Base-by-base conservation (phyloP, 2,888 invertebrate genomes). In the Rhagophthalmus giganteus region DNA sequence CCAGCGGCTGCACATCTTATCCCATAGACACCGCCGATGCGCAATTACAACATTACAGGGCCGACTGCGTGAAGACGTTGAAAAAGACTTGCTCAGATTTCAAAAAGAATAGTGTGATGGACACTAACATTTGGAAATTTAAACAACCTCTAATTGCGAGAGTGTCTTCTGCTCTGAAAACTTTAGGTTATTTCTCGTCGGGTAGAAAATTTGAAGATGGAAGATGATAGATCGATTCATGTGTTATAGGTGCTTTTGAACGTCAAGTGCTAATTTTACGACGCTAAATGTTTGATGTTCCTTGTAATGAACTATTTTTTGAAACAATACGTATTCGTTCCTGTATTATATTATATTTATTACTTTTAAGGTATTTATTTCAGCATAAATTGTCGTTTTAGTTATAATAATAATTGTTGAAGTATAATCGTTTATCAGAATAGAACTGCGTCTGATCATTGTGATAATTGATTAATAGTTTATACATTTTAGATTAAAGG, bases 21-120 rank as follows among this genome's bases (percentile, higher is more conserved):
- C 81, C 88, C 54, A 82, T 94, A 60, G 85, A 88, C 56, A 86
- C 87, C 26, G 78, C 78, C 34, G 83, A 86, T 66, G 94, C 92
- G 15, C 88, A 93, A 57, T 78, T 94, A 67, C 91, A 94, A 73
- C 94, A 94, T 74, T 94, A 93, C 77, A 83, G 93, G 53, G 88
- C 88, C 20, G 90, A 90, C 74, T 94, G 93, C 75, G 91, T 90
- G 2, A 84, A 84, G 59, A 86, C 88, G 49, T 77, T 91, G 56
- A 88, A 90, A 75, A 89, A 90, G 75, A 77, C 82, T 20, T 91
- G 91, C 75, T 81, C 81, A 33, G 86, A 89, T 67, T 88, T 86
- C 72, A 81, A 87, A 51, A 84, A 87, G 64, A 82, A 87, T 67
- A 86, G 87, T 38, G 81, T 87, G 51, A 81, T 86, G 66, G 91